Evolutionary conservation across 2,113 vertebrate genomes (phyloP).

Genomic region (Tyto alba): DNA sequence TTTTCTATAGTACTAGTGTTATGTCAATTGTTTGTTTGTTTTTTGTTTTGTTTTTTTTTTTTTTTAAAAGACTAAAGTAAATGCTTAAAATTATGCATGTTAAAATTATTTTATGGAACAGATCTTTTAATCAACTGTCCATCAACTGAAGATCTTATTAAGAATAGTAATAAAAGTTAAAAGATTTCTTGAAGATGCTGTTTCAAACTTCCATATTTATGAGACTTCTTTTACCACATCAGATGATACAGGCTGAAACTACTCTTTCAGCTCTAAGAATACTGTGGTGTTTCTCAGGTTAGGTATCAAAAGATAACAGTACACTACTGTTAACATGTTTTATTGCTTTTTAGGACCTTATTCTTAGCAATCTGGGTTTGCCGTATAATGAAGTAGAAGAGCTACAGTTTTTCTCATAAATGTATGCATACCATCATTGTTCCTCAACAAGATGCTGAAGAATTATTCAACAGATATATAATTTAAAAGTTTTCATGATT

Average conservation of each 20-base stretch:
- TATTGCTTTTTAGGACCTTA: neutral
- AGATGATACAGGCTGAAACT: neutral
- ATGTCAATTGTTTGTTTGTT: too few species aligned
- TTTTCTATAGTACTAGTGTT: neutral
- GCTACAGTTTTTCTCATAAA: neutral
- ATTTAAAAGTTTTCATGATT: neutral
- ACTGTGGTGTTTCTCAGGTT: neutral
- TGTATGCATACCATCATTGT: neutral
- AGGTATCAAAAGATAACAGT: neutral
- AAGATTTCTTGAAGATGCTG: neutral
- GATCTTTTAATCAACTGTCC: neutral
- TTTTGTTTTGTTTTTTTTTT: too few species aligned
- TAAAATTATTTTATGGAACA: neutral
- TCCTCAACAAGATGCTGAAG: neutral
- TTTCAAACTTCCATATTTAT: neutral
- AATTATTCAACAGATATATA: neutral
- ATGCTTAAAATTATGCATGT: neutral
- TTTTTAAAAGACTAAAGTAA: neutral
- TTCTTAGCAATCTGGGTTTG: neutral
- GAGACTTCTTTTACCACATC: neutral
- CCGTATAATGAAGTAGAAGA: neutral
- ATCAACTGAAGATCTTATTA: neutral
- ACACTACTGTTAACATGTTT: neutral
- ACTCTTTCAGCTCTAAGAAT: neutral
- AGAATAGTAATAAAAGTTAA: neutral